Percentiles rank a stretch among this genome's conserved stretches.
Evolutionary conservation across 2,888 invertebrate genomes (phyloP).

Genomic region (Trachelus iudaicus): DNA sequence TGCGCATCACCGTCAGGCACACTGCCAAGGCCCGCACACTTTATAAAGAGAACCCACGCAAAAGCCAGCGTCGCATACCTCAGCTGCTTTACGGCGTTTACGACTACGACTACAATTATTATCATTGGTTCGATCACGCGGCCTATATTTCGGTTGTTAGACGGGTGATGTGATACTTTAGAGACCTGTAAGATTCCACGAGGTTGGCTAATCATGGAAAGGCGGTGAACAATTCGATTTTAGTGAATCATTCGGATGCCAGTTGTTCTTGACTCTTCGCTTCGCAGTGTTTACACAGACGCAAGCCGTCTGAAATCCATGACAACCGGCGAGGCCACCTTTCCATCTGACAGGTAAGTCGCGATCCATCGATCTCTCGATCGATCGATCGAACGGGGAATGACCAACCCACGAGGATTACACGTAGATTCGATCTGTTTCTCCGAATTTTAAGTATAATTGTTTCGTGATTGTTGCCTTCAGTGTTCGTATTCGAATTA

Average conservation of each 20-base stretch:
- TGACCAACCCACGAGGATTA: background rate
- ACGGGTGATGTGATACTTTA: conserved; percentile 16
- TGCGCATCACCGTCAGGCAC: background rate
- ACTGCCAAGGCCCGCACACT: background rate
- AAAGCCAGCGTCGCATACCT: conserved; percentile 45
- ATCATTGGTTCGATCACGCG: conserved; percentile 12
- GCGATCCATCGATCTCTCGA: background rate
- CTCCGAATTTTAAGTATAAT: background rate
- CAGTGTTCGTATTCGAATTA: background rate
- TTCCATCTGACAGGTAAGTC: background rate
- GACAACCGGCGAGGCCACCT: background rate
- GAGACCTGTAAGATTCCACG: background rate
- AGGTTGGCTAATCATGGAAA: background rate
- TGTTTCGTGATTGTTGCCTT: background rate
- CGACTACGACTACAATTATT: conserved; percentile 12
- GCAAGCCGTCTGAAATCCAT: background rate
- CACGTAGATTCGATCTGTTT: background rate
- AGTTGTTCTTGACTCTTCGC: background rate
- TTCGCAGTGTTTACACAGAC: background rate
- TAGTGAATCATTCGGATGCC: background rate
- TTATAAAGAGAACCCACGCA: conserved; percentile 50
- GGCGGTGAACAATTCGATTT: background rate
- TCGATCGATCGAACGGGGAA: background rate
- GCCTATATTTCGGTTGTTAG: background rate
- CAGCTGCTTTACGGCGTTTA: conserved; percentile 26